These are phyloP conservation scores for Embiotoca jacksoni DNA, from an alignment of 2,113 vertebrate genomes.

Conservation along the genomic window DNA sequence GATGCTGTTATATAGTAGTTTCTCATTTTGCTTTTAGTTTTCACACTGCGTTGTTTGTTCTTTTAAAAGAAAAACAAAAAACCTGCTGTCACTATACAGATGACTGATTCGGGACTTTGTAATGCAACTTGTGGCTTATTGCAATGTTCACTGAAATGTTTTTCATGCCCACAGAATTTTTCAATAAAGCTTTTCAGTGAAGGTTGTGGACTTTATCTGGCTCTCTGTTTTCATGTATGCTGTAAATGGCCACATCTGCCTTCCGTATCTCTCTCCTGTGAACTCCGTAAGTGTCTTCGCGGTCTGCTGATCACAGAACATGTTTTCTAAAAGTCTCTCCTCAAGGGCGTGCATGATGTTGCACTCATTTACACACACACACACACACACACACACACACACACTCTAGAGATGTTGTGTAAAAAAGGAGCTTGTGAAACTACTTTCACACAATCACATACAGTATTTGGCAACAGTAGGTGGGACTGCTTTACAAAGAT, in stretches of 20 bases:
- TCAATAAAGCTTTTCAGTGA: slow-evolving; percentile 62
- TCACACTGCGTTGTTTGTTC: not conserved
- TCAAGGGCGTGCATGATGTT: too few relatives aligned
- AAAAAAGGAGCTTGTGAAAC: not conserved
- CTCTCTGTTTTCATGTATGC: not conserved
- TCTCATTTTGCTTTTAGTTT: not conserved
- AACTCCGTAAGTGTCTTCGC: too few relatives aligned
- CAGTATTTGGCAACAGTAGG: too few relatives aligned
- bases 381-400: too few relatives aligned
- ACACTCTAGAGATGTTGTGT: too few relatives aligned
- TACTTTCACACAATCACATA: not conserved
- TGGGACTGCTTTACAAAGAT: not conserved
- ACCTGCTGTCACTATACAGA: slow-evolving; percentile 23
- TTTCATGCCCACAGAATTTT: slow-evolving; percentile 29
- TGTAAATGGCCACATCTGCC: too few relatives aligned
- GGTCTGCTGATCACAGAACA: too few relatives aligned
- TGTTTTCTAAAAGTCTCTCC: too few relatives aligned
- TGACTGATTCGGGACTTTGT: slow-evolving; percentile 41
- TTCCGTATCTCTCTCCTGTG: too few relatives aligned
- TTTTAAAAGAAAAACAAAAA: not conserved
- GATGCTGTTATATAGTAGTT: not conserved
- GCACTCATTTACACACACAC: too few relatives aligned
- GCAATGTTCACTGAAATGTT: slow-evolving; percentile 21
- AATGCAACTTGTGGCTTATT: slow-evolving; percentile 31
- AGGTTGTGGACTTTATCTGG: not conserved